phyloP scores from a whole-genome alignment of 2,888 invertebrate genomes.

The Tridacna gigas region DNA sequence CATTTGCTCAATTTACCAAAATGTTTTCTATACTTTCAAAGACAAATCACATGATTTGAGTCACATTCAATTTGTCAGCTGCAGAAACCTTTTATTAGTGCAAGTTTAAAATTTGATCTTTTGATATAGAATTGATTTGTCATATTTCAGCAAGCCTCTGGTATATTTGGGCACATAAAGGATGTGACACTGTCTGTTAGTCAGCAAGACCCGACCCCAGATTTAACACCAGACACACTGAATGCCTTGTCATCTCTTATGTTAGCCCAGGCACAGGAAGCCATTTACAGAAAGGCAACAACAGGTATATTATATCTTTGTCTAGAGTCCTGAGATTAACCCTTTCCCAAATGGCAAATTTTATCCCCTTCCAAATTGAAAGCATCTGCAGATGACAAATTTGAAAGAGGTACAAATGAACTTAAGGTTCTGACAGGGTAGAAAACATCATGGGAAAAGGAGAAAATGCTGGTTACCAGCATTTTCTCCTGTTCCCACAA shows the following conservation, averaged over 20 bases:
- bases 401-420: too few species aligned
- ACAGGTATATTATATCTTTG: conserved; percentile 80
- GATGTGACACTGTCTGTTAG: conserved; percentile 89
- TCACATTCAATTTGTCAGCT: background rate
- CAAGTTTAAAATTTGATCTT: background rate
- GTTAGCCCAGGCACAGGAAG: conserved; percentile 99
- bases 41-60: background rate
- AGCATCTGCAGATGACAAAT: too few species aligned
- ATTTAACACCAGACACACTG: conserved; percentile 96
- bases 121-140: background rate
- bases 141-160: conserved; percentile 91
- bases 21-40: background rate
- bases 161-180: conserved; percentile 94
- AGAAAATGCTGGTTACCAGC: too few species aligned
- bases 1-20: background rate
- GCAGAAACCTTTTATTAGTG: background rate
- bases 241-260: conserved; percentile 94
- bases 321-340: too few species aligned
- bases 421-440: too few species aligned
- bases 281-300: conserved; percentile 95
- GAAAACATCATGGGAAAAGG: too few species aligned
- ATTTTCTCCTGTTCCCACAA: too few species aligned
- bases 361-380: too few species aligned
- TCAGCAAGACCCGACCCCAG: conserved; percentile 98
- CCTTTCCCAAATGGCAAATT: too few species aligned